Conservation (phyloP, 2,797 vertebrate species). For the Labeo calbasu region DNA sequence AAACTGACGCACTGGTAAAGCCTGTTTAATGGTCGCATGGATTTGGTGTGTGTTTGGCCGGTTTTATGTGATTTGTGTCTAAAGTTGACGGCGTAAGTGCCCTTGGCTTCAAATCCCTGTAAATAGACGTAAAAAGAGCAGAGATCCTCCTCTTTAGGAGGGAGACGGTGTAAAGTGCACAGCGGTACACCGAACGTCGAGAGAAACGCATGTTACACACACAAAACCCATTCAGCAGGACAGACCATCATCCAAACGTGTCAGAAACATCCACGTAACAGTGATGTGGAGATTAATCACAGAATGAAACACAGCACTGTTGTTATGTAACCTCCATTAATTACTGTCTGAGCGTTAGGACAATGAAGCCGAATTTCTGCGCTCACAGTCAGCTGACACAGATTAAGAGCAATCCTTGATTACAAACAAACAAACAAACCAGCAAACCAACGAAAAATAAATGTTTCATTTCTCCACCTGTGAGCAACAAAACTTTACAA, state of each 20-base stretch:
- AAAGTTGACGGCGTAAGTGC: neutral
- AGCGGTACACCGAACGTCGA: constrained; percentile 46
- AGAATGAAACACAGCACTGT: neutral
- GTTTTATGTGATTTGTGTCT: neutral
- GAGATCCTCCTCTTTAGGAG: constrained; percentile 16
- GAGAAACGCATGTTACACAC: constrained; percentile 42
- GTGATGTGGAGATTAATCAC: neutral
- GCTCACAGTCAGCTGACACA: neutral
- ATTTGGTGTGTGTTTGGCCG: constrained; percentile 9
- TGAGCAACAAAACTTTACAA: neutral
- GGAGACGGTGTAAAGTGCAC: constrained; percentile 51
- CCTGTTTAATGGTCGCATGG: neutral
- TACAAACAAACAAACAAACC: neutral
- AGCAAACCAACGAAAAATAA: neutral
- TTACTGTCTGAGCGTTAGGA: neutral
- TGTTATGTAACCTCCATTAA: neutral
- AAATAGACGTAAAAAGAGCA: constrained; percentile 25
- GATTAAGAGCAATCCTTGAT: constrained; percentile 30
- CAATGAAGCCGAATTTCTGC: neutral
- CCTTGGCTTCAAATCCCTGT: constrained; percentile 54
- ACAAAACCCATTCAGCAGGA: constrained; percentile 27
- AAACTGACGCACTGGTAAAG: neutral
- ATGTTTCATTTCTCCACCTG: neutral
- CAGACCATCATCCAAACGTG: neutral
- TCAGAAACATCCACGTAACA: neutral